Percentiles rank a stretch among this genome's conserved stretches.
Evolutionary conservation across 2,888 invertebrate species (phyloP).

Genomic region (Leptinotarsa rubiginosa): DNA sequence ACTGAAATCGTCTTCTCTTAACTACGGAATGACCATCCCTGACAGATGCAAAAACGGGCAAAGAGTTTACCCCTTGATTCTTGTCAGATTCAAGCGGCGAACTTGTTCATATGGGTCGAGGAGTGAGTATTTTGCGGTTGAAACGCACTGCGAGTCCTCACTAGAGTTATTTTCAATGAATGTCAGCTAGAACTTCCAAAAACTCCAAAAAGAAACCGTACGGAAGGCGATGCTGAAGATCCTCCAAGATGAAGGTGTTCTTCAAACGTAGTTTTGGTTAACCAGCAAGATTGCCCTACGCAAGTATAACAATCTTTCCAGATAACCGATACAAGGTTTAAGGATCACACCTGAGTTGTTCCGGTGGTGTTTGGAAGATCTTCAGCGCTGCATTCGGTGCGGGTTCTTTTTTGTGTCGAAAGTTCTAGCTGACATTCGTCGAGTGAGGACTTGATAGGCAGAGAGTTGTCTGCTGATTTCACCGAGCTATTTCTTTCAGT

Average conservation of each 20-base stretch:
- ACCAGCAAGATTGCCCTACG: not conserved
- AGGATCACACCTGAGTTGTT: not conserved
- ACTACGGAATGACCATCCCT: not conserved
- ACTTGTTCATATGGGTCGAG: not conserved
- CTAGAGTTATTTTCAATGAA: not conserved
- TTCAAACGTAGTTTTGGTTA: not conserved
- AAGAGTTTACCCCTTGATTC: not conserved
- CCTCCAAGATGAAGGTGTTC: not conserved
- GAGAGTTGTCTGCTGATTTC: not conserved
- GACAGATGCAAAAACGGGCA: constrained; percentile 18
- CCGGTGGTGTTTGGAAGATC: not conserved
- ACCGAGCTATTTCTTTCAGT: not conserved
- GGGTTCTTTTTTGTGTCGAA: not conserved
- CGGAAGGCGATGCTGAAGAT: not conserved
- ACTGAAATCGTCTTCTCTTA: not conserved
- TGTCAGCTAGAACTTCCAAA: not conserved
- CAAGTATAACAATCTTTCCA: not conserved
- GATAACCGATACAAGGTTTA: not conserved
- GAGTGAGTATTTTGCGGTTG: constrained; percentile 21
- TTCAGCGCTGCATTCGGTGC: not conserved
- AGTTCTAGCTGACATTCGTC: not conserved
- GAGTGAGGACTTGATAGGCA: not conserved
- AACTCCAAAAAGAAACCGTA: not conserved
- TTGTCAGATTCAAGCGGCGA: not conserved
- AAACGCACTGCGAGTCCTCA: constrained; percentile 20